Evolutionary conservation across 2,888 invertebrate genomes (phyloP).

Genomic region (Neocrepidodera transversa): DNA sequence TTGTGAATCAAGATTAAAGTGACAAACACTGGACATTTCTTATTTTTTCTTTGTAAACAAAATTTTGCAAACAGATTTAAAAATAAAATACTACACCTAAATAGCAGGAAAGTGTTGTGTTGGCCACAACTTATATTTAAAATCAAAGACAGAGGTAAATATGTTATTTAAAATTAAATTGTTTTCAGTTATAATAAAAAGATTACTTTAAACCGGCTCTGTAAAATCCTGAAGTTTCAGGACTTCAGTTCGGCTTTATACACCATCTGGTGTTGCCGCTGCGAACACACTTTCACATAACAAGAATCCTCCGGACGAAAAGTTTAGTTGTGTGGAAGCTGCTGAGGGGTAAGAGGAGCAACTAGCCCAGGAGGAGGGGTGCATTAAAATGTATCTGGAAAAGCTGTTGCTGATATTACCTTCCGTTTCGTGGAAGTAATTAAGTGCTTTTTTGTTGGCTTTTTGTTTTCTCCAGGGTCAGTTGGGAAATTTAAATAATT

Average conservation of each 20-base stretch:
- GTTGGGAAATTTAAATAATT: too few relatives aligned
- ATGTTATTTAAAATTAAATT: too few relatives aligned
- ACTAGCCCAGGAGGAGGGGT: conserved; percentile 22
- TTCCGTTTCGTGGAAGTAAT: conserved; percentile 39
- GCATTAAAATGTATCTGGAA: conserved; percentile 23
- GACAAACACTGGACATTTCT: too few relatives aligned
- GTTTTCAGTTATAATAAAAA: too few relatives aligned
- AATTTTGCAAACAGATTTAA: too few relatives aligned
- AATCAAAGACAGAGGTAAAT: too few relatives aligned
- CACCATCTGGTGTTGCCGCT: conserved; percentile 54
- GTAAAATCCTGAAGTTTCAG: conserved; percentile 44
- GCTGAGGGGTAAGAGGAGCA: neutral
- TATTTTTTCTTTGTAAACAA: too few relatives aligned
- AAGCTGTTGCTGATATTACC: conserved; percentile 26
- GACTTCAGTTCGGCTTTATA: conserved; percentile 49
- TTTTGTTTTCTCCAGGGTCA: too few relatives aligned
- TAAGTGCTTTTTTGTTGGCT: conserved; percentile 17
- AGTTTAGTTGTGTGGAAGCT: conserved; percentile 9
- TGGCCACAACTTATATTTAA: too few relatives aligned
- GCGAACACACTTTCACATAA: conserved; percentile 48
- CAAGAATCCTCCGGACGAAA: conserved; percentile 37
- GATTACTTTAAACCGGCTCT: neutral
- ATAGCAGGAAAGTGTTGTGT: too few relatives aligned
- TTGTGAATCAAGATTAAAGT: too few relatives aligned
- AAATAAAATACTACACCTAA: too few relatives aligned